Evolutionary conservation across 1,140 invertebrate genomes (phyloP).

Genomic region (Heliconius hermathena): DNA sequence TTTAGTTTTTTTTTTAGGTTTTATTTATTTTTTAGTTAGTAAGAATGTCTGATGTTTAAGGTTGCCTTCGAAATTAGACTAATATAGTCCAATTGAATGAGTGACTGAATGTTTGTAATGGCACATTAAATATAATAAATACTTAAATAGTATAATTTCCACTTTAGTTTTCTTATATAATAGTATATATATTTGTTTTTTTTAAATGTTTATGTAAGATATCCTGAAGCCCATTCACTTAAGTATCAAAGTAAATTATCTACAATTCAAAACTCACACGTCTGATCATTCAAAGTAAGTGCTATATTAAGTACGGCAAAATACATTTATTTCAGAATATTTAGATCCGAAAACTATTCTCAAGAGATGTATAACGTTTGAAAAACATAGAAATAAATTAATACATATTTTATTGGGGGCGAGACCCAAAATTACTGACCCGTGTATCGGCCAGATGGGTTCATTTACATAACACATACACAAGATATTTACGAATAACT

Average conservation of each 20-base stretch:
- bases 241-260: neutral
- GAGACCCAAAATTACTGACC: slow-evolving; percentile 23
- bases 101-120: neutral
- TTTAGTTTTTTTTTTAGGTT: neutral
- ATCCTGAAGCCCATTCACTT: neutral
- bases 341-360: slow-evolving; percentile 4
- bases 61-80: neutral
- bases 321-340: slow-evolving; percentile 16
- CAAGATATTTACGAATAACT: neutral
- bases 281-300: neutral
- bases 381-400: slow-evolving; percentile 26
- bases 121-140: neutral
- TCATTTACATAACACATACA: slow-evolving; percentile 15
- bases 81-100: too few species aligned
- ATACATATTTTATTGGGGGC: slow-evolving; percentile 24
- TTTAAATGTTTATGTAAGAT: neutral
- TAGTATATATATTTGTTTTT: neutral
- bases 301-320: slow-evolving; percentile 1
- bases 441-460: slow-evolving; percentile 17
- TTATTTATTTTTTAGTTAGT: neutral
- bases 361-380: slow-evolving; percentile 18
- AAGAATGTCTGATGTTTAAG: neutral
- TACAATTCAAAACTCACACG: neutral
- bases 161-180: neutral
- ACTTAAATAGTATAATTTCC: neutral